phyloP scores from a whole-genome alignment of 2,888 invertebrate genomes.

The Sphaeridia pumilis region DNA sequence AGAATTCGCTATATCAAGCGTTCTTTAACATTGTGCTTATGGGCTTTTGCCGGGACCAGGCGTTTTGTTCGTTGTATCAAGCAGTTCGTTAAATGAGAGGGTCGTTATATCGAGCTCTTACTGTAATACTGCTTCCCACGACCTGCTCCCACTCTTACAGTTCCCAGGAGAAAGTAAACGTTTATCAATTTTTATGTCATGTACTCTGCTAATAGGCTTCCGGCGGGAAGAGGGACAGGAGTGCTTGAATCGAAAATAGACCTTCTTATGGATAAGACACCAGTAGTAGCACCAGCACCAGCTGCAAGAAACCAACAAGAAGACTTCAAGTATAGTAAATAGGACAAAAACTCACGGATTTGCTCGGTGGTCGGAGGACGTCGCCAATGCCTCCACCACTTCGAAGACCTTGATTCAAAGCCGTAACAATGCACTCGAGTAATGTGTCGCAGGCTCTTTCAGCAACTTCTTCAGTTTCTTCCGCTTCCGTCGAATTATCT shows the following conservation, averaged over 20 bases:
- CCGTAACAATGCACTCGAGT: constrained; percentile 97
- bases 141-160: too few species aligned
- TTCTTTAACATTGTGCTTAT: too few species aligned
- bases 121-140: too few species aligned
- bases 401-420: constrained; percentile 90
- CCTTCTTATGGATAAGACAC: background rate
- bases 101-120: too few species aligned
- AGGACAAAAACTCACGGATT: constrained; percentile 64
- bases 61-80: too few species aligned
- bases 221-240: background rate
- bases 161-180: background rate
- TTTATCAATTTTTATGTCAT: background rate
- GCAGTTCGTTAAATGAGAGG: too few species aligned
- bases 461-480: constrained; percentile 61
- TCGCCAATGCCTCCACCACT: constrained; percentile 99
- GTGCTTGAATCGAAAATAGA: background rate
- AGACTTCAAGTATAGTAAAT: too few species aligned
- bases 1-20: too few species aligned
- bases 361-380: constrained; percentile 86
- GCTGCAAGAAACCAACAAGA: background rate
- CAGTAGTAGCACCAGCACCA: background rate
- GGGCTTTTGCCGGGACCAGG: too few species aligned
- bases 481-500: constrained; percentile 9
- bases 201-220: background rate
- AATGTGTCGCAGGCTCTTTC: constrained; percentile 93